These are phyloP conservation scores for Cryptocephalus primarius DNA, from an alignment of 2,888 invertebrate species.

Conservation along the genomic window DNA sequence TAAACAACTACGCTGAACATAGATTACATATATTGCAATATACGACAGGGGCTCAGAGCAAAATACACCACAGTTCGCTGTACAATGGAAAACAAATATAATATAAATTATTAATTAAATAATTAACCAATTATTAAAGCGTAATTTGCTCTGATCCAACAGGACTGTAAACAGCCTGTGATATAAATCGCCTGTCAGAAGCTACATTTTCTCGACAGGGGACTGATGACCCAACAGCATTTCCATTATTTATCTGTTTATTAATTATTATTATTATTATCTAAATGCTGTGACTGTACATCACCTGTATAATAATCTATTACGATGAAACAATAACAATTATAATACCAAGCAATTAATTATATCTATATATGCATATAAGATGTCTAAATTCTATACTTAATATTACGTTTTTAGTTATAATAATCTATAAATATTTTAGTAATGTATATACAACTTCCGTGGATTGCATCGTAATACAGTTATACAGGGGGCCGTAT, in stretches of 20 bases:
- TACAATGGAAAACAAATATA: too few relatives aligned
- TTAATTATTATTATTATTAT: slow-evolving; percentile 11
- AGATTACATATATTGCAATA: slow-evolving; percentile 22
- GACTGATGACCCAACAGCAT: slow-evolving; percentile 46
- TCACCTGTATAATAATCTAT: slow-evolving; percentile 28
- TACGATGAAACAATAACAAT: slow-evolving; percentile 9
- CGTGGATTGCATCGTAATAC: slow-evolving; percentile 8
- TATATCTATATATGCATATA: background rate
- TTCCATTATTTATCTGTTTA: background rate
- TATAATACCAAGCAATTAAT: background rate
- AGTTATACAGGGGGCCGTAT: slow-evolving; percentile 25
- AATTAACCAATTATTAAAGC: too few relatives aligned
- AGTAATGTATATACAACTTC: too few relatives aligned
- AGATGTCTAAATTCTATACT: background rate
- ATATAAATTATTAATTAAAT: too few relatives aligned
- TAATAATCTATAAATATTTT: too few relatives aligned
- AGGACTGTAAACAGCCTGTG: slow-evolving; percentile 20
- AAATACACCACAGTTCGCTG: background rate
- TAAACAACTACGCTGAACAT: slow-evolving; percentile 18
- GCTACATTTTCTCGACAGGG: slow-evolving; percentile 41
- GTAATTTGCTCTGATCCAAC: slow-evolving; percentile 12
- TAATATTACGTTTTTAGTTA: too few relatives aligned
- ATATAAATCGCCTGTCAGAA: slow-evolving; percentile 35
- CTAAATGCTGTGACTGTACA: slow-evolving; percentile 28
- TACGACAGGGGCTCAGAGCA: slow-evolving; percentile 23